Conservation (phyloP, 2,113 vertebrate genomes). For the Syrrhaptes paradoxus region DNA sequence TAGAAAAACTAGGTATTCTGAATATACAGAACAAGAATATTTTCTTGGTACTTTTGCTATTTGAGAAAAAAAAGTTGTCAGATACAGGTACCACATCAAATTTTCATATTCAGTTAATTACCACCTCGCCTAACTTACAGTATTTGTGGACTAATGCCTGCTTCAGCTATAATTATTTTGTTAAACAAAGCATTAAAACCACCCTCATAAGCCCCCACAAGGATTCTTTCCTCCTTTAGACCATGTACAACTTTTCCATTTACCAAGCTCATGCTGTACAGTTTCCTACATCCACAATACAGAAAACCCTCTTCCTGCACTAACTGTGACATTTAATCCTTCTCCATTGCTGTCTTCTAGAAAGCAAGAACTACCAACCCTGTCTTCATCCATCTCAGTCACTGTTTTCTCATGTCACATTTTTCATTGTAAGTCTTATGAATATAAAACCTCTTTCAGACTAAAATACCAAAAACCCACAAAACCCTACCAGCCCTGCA, state of each 20-base stretch:
- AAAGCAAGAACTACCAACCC: not conserved
- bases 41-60: not conserved
- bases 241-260: not conserved
- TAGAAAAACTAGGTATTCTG: not conserved
- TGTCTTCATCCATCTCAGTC: constrained; percentile 16
- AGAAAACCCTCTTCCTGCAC: not conserved
- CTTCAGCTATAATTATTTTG: not conserved
- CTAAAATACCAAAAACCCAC: not conserved
- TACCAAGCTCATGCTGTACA: not conserved
- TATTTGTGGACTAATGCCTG: not conserved
- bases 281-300: not conserved
- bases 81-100: not conserved
- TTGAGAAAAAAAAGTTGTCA: not conserved
- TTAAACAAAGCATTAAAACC: not conserved
- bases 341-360: not conserved
- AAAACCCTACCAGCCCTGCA: not conserved
- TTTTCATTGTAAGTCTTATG: not conserved
- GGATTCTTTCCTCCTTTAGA: not conserved
- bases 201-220: not conserved
- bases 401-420: constrained; percentile 8
- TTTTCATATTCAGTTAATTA: not conserved
- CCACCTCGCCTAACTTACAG: not conserved
- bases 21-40: not conserved
- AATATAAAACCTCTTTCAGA: not conserved
- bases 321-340: not conserved